Percentiles rank a stretch among this genome's conserved stretches.
phyloP scores from a whole-genome alignment of 2,113 vertebrate genomes.

The Glaucomys volans region DNA sequence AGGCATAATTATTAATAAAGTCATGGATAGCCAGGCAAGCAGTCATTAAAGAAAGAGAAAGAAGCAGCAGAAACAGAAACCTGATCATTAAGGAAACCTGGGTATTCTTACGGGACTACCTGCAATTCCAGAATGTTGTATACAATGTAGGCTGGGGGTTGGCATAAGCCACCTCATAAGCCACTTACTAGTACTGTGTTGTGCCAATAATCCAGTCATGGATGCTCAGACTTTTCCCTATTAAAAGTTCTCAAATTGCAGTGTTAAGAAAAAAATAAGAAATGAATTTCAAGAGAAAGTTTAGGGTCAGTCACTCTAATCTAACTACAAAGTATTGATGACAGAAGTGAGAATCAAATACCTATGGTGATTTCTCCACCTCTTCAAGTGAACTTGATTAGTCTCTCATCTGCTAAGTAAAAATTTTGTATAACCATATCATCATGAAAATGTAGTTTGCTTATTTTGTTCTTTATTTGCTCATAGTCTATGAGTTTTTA shows the following conservation, averaged over 20 bases:
- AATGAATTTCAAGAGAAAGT: background rate
- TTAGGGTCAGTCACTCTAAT: background rate
- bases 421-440: rapidly evolving
- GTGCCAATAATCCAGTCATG: background rate
- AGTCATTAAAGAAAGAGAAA: background rate
- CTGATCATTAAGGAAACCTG: background rate
- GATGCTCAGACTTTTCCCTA: background rate
- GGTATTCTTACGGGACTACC: background rate
- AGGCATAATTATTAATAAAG: background rate
- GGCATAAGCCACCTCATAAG: background rate
- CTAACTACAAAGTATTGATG: background rate
- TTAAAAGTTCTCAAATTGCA: background rate
- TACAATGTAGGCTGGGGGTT: background rate
- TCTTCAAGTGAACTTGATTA: background rate
- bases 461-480: background rate
- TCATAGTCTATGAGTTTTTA: background rate
- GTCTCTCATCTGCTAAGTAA: background rate
- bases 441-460: background rate
- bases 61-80: background rate
- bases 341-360: background rate
- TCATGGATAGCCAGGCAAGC: background rate
- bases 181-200: background rate
- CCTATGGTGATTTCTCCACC: background rate
- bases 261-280: background rate
- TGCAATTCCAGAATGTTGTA: background rate